A percentile compares a stretch with the other conserved stretches of the same genome.
phyloP scores from a whole-genome alignment of 2,797 vertebrate genomes.

The Peromyscus aztecus region DNA sequence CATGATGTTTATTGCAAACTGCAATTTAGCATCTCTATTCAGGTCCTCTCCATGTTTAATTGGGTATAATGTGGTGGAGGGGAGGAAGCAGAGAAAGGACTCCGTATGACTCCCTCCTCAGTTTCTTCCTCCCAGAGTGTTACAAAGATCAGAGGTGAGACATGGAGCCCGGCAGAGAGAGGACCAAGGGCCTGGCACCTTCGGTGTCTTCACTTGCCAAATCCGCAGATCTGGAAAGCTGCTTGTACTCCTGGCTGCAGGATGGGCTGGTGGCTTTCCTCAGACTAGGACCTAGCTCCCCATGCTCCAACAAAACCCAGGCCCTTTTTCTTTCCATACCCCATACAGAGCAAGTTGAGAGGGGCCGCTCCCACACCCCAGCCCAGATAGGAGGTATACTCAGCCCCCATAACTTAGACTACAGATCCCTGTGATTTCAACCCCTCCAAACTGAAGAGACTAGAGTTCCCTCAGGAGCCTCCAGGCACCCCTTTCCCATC shows the following conservation, averaged over 20 bases:
- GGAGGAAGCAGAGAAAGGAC: neutral
- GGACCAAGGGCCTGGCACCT: neutral
- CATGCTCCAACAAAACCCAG: neutral
- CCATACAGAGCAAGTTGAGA: neutral
- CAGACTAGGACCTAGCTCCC: neutral
- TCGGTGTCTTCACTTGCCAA: accelerated
- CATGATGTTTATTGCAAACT: slow-evolving; percentile 78
- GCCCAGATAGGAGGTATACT: accelerated
- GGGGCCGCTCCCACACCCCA: neutral
- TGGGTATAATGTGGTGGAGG: neutral
- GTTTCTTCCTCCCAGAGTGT: neutral
- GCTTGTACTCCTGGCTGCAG: accelerated
- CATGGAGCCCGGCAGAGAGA: neutral
- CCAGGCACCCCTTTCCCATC: slow-evolving; percentile 34
- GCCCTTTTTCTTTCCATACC: neutral
- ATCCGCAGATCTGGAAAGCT: neutral
- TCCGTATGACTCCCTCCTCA: neutral
- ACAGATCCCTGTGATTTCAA: neutral
- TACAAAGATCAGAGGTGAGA: slow-evolving; percentile 53
- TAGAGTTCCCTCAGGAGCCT: neutral
- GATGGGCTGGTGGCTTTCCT: neutral
- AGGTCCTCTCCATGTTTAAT: slow-evolving; percentile 69
- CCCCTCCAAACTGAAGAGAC: neutral
- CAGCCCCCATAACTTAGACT: neutral
- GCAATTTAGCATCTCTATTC: slow-evolving; percentile 71